A percentile compares a stretch with the other conserved stretches of the same genome.
These are phyloP conservation scores for Agrenia bidenticulata DNA, from an alignment of 2,888 invertebrate species.

Conservation along the genomic window DNA sequence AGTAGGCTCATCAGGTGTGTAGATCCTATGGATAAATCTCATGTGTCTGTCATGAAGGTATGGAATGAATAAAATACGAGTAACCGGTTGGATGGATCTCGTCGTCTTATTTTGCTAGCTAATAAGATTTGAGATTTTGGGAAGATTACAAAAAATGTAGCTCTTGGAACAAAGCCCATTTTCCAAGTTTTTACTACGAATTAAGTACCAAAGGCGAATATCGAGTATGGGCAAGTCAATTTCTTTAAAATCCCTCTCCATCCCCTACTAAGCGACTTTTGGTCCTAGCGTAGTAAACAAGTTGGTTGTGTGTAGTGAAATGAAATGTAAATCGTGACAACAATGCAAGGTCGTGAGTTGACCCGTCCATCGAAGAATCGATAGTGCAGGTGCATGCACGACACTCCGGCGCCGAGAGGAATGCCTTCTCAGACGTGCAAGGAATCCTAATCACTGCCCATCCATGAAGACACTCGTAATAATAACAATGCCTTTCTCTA, in stretches of 20 bases:
- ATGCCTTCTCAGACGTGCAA: conserved; percentile 35
- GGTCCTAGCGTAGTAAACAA: background rate
- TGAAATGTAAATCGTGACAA: conserved; percentile 32
- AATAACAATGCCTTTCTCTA: no score
- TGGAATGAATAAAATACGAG: no score
- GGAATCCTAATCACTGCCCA: conserved; percentile 31
- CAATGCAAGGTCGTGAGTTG: conserved; percentile 46
- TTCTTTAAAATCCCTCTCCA: conserved; percentile 6
- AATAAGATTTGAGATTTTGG: no score
- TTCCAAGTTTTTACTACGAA: background rate
- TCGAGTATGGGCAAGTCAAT: background rate
- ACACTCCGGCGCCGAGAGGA: conserved; percentile 37
- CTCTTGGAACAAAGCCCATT: background rate
- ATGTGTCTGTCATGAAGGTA: no score
- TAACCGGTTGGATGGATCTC: no score
- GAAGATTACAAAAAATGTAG: background rate
- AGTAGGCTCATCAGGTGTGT: no score
- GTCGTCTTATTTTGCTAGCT: no score
- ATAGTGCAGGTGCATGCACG: conserved; percentile 41
- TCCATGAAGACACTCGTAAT: conserved; percentile 4
- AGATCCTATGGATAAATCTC: no score
- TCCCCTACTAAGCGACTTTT: background rate
- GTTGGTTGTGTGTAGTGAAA: background rate
- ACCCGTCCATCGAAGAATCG: conserved; percentile 41
- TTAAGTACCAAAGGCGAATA: background rate